Percentiles rank a stretch among this genome's conserved stretches.
phyloP scores from a whole-genome alignment of 1,140 invertebrate species.

The Charaxes varanes region DNA sequence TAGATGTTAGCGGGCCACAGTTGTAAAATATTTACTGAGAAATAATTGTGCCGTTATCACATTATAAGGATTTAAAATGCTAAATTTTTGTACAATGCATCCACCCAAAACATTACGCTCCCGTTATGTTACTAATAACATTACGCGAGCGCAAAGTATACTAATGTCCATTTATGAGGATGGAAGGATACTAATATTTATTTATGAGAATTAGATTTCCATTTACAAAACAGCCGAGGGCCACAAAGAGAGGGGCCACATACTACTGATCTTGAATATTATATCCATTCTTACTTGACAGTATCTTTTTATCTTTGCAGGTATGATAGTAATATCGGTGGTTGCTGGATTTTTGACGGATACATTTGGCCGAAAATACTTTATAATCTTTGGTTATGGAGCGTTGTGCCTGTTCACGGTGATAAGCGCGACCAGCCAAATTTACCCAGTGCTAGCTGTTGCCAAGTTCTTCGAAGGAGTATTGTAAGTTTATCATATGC shows the following conservation, averaged over 20 bases:
- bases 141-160: too few relatives aligned
- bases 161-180: too few relatives aligned
- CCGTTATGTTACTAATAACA: too few relatives aligned
- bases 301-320: slow-evolving; percentile 56
- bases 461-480: slow-evolving; percentile 85
- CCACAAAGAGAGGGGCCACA: neutral
- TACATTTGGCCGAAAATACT: slow-evolving; percentile 80
- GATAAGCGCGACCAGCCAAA: slow-evolving; percentile 79
- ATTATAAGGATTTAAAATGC: too few relatives aligned
- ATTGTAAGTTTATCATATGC: slow-evolving; percentile 83
- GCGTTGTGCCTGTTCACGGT: slow-evolving; percentile 80
- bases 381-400: slow-evolving; percentile 80
- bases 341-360: slow-evolving; percentile 87
- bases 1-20: too few relatives aligned
- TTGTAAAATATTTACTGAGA: too few relatives aligned
- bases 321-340: slow-evolving; percentile 85
- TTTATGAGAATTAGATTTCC: too few relatives aligned
- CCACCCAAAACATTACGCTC: too few relatives aligned
- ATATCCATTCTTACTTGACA: neutral
- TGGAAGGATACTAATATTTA: too few relatives aligned
- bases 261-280: neutral
- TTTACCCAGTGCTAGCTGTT: slow-evolving; percentile 78
- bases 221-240: too few relatives aligned
- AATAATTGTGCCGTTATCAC: too few relatives aligned
- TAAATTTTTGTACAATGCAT: too few relatives aligned